phyloP scores from a whole-genome alignment of 2,797 vertebrate genomes.

The Coregonus sp. region DNA sequence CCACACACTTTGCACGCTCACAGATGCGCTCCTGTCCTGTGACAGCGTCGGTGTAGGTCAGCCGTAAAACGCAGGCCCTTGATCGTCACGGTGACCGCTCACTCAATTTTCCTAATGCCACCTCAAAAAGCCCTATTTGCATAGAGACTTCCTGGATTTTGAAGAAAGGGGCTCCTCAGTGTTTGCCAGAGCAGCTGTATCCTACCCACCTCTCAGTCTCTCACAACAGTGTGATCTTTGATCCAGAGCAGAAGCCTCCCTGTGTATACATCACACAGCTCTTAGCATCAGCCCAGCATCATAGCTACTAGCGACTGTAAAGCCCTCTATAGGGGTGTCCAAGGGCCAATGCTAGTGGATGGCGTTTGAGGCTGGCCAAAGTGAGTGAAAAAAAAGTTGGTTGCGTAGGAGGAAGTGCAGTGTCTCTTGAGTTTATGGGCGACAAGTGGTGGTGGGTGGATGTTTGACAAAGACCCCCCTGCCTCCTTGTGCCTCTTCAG shows the following conservation, averaged over 20 bases:
- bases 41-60: conserved; percentile 55
- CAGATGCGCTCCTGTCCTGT: conserved; percentile 37
- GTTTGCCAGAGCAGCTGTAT: conserved; percentile 68
- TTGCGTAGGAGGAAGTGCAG: conserved; percentile 44
- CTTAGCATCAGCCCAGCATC: conserved; percentile 7
- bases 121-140: conserved; percentile 51
- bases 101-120: conserved; percentile 31
- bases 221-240: conserved; percentile 32
- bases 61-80: conserved; percentile 53
- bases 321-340: not conserved
- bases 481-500: not conserved
- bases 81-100: conserved; percentile 37
- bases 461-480: not conserved
- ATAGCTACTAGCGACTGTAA: conserved; percentile 3
- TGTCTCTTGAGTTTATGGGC: conserved; percentile 8
- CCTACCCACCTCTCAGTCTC: conserved; percentile 32
- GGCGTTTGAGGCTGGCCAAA: conserved; percentile 21
- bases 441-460: conserved; percentile 18
- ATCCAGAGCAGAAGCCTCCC: conserved; percentile 36
- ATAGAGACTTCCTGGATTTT: conserved; percentile 52
- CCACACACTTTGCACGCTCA: conserved; percentile 37
- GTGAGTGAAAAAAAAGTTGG: conserved; percentile 13
- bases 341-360: not conserved
- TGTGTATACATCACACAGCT: conserved; percentile 36
- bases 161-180: conserved; percentile 54